Percentiles rank a stretch among this genome's conserved stretches.
phyloP scores from a whole-genome alignment of 2,888 invertebrate genomes.

The Choreutis nemorana region DNA sequence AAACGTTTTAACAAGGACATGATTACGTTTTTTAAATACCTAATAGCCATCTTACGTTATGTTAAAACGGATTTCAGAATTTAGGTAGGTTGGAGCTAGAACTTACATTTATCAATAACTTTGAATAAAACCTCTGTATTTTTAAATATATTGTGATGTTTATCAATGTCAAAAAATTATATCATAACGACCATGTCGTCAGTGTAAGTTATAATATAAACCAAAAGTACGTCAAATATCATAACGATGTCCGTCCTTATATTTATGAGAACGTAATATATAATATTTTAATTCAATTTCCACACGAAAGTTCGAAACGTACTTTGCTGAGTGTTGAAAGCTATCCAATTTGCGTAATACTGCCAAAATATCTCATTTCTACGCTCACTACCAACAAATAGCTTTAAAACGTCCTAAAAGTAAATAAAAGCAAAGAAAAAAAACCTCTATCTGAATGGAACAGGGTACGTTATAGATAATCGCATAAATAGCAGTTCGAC shows the following conservation, averaged over 20 bases:
- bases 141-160: too few relatives aligned
- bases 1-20: too few relatives aligned
- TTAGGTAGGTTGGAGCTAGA: too few relatives aligned
- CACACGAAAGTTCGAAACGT: constrained; percentile 63
- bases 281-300: constrained; percentile 67
- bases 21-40: too few relatives aligned
- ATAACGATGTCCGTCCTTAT: constrained; percentile 54
- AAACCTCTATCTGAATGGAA: constrained; percentile 9
- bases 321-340: constrained; percentile 67
- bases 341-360: constrained; percentile 68
- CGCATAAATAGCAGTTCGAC: constrained; percentile 22
- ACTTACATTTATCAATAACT: too few relatives aligned
- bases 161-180: too few relatives aligned
- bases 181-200: too few relatives aligned
- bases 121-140: too few relatives aligned
- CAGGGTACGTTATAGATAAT: constrained; percentile 16
- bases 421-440: constrained; percentile 12
- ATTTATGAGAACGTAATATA: constrained; percentile 63
- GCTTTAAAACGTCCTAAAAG: constrained; percentile 22
- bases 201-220: too few relatives aligned
- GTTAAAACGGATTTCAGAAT: too few relatives aligned
- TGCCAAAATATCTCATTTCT: constrained; percentile 68
- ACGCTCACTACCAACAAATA: constrained; percentile 44
- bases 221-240: too few relatives aligned
- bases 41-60: too few relatives aligned